phyloP scores from a whole-genome alignment of 2,113 vertebrate genomes.

The Neotragus pygmaeus region DNA sequence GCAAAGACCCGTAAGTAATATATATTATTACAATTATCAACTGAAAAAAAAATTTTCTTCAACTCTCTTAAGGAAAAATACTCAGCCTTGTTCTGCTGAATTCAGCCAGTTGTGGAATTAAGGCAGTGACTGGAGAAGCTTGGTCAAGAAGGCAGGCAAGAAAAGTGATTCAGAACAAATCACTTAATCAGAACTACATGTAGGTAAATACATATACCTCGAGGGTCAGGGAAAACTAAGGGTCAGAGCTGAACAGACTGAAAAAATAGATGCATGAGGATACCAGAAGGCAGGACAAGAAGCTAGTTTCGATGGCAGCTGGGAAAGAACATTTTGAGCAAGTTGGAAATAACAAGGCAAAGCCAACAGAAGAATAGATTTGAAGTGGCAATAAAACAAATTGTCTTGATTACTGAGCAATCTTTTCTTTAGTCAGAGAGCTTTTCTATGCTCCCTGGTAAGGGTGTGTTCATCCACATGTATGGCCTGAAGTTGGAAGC shows the following conservation, averaged over 20 bases:
- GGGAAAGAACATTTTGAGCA: background rate
- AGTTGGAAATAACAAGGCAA: background rate
- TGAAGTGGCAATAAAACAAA: background rate
- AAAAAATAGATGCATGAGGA: background rate
- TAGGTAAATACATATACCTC: background rate
- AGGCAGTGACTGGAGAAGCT: background rate
- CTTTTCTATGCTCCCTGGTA: background rate
- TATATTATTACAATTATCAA: background rate
- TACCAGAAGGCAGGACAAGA: background rate
- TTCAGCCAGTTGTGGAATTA: background rate
- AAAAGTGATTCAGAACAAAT: background rate
- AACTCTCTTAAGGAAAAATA: background rate
- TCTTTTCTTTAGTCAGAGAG: background rate
- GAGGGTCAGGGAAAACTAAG: background rate
- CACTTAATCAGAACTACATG: background rate
- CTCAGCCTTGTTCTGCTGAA: background rate
- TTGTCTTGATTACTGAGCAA: background rate
- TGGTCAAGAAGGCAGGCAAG: background rate
- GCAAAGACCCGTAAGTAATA: background rate
- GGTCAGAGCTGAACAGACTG: background rate
- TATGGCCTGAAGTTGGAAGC: background rate
- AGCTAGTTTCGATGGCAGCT: background rate
- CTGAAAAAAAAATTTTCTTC: background rate
- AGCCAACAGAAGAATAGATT: background rate
- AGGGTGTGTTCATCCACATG: fast-evolving